A percentile compares a stretch with the other conserved stretches of the same genome.
phyloP scores from a whole-genome alignment of 1,140 invertebrate genomes.

The Bombus superbus region DNA sequence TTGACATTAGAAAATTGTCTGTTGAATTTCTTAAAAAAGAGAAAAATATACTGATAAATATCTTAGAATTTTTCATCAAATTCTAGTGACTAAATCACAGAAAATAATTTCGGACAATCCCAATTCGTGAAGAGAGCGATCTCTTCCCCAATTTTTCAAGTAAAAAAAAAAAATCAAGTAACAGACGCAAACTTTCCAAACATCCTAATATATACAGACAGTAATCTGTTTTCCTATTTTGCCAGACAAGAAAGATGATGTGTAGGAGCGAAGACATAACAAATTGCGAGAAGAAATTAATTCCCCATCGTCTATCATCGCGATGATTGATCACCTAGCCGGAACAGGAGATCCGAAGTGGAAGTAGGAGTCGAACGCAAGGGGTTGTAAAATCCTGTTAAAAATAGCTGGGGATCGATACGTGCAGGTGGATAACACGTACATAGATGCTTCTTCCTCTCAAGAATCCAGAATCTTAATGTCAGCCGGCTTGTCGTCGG shows the following conservation, averaged over 20 bases:
- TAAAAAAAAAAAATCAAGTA: neutral
- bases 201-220: neutral
- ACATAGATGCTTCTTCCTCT: constrained; percentile 6
- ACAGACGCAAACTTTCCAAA: neutral
- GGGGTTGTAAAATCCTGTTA: constrained; percentile 48
- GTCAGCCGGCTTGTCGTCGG: neutral
- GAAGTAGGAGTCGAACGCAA: neutral
- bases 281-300: neutral
- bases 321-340: neutral
- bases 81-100: no score
- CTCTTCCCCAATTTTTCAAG: neutral
- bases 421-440: constrained; percentile 5
- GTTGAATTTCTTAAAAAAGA: no score
- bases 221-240: neutral
- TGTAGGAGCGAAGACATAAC: neutral
- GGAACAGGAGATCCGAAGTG: neutral
- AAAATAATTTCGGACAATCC: no score
- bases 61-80: no score
- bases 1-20: no score
- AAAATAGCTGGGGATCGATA: constrained; percentile 50
- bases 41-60: no score
- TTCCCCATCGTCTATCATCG: neutral
- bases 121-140: no score
- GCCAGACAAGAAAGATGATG: neutral
- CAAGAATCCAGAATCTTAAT: constrained; percentile 19